A percentile compares a stretch with the other conserved stretches of the same genome.
These are phyloP conservation scores for Helicoverpa armigera DNA, from an alignment of 1,140 invertebrate genomes.

Conservation along the genomic window DNA sequence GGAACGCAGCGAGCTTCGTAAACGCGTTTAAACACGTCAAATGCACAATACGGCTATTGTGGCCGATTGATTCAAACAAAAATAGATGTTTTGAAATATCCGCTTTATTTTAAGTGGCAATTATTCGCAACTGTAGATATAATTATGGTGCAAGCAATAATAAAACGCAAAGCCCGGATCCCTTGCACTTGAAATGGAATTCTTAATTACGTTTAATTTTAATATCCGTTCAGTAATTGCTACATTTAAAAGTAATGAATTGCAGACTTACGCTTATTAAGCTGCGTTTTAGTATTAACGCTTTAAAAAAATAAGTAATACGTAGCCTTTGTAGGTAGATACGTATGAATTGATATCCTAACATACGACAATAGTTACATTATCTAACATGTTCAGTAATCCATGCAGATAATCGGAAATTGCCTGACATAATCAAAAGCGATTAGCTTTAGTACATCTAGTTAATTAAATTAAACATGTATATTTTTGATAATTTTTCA, in stretches of 20 bases:
- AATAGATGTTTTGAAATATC: constrained; percentile 31
- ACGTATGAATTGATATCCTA: neutral
- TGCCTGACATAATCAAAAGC: constrained; percentile 9
- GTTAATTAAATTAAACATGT: constrained; percentile 8
- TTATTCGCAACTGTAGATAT: constrained; percentile 32
- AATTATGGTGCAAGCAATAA: constrained; percentile 8
- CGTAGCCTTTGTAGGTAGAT: no score
- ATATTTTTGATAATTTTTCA: neutral
- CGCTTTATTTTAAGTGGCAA: constrained; percentile 32
- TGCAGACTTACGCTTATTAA: constrained; percentile 19
- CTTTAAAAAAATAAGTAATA: no score
- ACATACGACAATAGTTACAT: neutral
- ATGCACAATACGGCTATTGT: constrained; percentile 48
- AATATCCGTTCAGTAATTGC: constrained; percentile 33
- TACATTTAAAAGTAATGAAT: constrained; percentile 34
- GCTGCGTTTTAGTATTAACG: neutral
- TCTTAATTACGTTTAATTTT: constrained; percentile 37
- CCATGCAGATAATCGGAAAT: constrained; percentile 22
- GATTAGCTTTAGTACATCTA: neutral
- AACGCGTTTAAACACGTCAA: constrained; percentile 52
- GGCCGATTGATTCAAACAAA: constrained; percentile 40
- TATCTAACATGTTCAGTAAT: neutral
- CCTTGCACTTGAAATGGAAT: constrained; percentile 29
- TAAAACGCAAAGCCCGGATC: constrained; percentile 8
- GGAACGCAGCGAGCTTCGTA: constrained; percentile 47